Conservation (phyloP, 2,888 invertebrate genomes). For the Parnassius smintheus region DNA sequence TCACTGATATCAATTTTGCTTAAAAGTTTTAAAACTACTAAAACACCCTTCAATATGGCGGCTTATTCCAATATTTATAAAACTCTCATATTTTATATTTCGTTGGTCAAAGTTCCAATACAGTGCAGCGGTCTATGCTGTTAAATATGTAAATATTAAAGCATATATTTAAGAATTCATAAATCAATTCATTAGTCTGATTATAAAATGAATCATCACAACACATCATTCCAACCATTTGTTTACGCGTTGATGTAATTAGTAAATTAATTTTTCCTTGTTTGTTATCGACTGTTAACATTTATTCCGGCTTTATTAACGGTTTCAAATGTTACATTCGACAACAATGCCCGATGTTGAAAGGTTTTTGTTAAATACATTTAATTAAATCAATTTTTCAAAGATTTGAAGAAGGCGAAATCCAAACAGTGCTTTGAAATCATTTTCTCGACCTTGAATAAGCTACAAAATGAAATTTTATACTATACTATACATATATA, state of each 20-base stretch:
- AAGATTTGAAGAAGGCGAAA: too few species aligned
- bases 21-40: too few species aligned
- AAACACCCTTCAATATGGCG: too few species aligned
- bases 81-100: not conserved
- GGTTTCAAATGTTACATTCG: constrained; percentile 11
- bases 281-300: constrained; percentile 3
- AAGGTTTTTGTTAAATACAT: too few species aligned
- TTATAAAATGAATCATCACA: constrained; percentile 20
- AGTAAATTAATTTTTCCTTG: constrained; percentile 21
- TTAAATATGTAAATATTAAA: constrained; percentile 3
- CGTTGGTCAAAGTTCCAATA: not conserved
- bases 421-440: too few species aligned
- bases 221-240: constrained; percentile 22
- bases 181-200: constrained; percentile 19
- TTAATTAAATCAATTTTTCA: too few species aligned
- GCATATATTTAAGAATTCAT: constrained; percentile 16
- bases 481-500: too few species aligned
- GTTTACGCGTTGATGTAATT: constrained; percentile 19
- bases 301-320: constrained; percentile 13
- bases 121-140: not conserved
- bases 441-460: too few species aligned
- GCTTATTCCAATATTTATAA: too few species aligned
- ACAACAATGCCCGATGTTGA: not conserved
- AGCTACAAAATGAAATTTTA: too few species aligned
- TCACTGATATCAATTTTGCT: too few species aligned